phyloP scores from a whole-genome alignment of 2,113 vertebrate genomes.

The Candoia aspera region DNA sequence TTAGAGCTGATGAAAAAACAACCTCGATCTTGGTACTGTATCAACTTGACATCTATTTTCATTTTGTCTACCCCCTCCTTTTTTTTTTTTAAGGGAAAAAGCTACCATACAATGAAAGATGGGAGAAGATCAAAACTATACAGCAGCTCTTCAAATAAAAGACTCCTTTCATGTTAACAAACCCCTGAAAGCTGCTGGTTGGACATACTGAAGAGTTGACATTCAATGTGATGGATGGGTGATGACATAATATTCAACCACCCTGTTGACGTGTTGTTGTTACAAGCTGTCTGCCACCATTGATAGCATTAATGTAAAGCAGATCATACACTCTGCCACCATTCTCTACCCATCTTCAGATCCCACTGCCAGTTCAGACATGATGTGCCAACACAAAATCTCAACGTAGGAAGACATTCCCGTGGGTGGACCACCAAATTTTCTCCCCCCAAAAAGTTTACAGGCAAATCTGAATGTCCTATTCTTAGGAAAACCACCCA shows the following conservation, averaged over 20 bases:
- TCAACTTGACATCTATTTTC: conserved; percentile 64
- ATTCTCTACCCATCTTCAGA: not conserved
- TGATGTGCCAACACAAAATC: not conserved
- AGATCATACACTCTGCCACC: conserved; percentile 24
- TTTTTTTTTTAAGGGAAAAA: conserved; percentile 29
- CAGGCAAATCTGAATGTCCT: not conserved
- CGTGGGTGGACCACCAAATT: not conserved
- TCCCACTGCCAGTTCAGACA: not conserved
- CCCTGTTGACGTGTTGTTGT: conserved; percentile 51
- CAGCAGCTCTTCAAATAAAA: conserved; percentile 25
- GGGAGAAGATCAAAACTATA: conserved; percentile 19
- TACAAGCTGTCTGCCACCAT: conserved; percentile 60
- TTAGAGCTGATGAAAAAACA: conserved; percentile 70
- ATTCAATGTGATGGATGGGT: conserved; percentile 55
- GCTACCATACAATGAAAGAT: conserved; percentile 52
- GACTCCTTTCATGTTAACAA: conserved; percentile 47
- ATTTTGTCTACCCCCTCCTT: conserved; percentile 37
- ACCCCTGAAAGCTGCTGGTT: conserved; percentile 53
- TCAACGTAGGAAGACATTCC: not conserved
- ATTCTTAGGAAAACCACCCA: not conserved
- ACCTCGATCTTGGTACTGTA: conserved; percentile 62
- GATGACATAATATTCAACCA: conserved; percentile 62
- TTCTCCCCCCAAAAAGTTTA: not conserved
- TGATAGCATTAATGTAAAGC: conserved; percentile 63
- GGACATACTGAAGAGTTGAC: conserved; percentile 60